A percentile compares a stretch with the other conserved stretches of the same genome.
phyloP scores from a whole-genome alignment of 1,140 invertebrate genomes.

The silkworm (Bombyx mori) region DNA sequence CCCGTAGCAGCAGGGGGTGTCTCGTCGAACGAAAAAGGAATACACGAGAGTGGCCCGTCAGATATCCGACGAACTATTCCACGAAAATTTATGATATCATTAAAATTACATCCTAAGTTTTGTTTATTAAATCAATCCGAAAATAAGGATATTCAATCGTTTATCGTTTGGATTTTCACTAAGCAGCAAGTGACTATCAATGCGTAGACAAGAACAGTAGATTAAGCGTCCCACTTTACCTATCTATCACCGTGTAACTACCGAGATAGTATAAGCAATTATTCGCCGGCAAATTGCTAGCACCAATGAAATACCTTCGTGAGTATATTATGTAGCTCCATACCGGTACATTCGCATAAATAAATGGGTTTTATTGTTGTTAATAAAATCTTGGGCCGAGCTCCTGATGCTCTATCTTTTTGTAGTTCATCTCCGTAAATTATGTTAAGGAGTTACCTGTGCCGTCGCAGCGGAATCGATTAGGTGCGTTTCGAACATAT shows the following conservation, averaged over 20 bases:
- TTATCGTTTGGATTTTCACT: too few relatives aligned
- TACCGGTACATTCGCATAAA: slow-evolving; percentile 9
- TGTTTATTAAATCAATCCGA: too few relatives aligned
- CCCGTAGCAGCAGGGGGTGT: slow-evolving; percentile 48
- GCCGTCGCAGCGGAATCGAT: slow-evolving; percentile 40
- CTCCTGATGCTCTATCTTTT: slow-evolving; percentile 20
- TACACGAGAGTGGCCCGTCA: slow-evolving; percentile 24
- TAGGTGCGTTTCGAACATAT: slow-evolving; percentile 45
- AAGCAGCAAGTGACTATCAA: too few relatives aligned
- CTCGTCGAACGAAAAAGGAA: slow-evolving; percentile 31
- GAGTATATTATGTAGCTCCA: slow-evolving; percentile 1
- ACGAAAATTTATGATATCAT: too few relatives aligned
- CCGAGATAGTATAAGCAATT: not conserved
- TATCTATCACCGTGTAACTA: not conserved
- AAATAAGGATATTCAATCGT: too few relatives aligned
- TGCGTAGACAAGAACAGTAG: too few relatives aligned
- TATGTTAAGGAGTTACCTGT: slow-evolving; percentile 37
- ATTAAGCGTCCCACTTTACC: too few relatives aligned
- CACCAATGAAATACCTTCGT: not conserved
- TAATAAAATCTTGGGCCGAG: slow-evolving; percentile 20
- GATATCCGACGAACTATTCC: too few relatives aligned
- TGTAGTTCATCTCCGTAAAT: slow-evolving; percentile 27
- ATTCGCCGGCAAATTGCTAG: slow-evolving; percentile 1
- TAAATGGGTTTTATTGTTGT: slow-evolving; percentile 17
- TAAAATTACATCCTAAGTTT: too few relatives aligned